A percentile compares a stretch with the other conserved stretches of the same genome.
Conservation (phyloP, 2,113 vertebrate species). For the Tragelaphus strepsiceros region DNA sequence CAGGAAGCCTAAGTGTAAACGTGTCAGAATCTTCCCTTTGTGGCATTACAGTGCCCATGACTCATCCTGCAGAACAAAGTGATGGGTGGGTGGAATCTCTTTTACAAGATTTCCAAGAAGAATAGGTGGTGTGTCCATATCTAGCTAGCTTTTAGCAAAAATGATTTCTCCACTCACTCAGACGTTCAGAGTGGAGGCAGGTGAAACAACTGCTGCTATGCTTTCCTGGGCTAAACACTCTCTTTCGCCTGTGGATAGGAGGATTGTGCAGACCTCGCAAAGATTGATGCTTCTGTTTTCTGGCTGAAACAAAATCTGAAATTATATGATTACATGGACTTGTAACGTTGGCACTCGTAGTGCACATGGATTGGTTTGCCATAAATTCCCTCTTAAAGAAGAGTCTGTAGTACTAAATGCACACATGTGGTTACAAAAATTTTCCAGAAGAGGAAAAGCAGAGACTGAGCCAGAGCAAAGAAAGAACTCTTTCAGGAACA, state of each 20-base stretch:
- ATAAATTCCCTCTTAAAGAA: conserved; percentile 70
- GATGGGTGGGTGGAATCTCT: conserved; percentile 69
- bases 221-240: neutral
- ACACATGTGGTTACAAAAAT: conserved; percentile 62
- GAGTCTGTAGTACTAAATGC: conserved; percentile 52
- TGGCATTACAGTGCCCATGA: conserved; percentile 42
- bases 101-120: conserved; percentile 60
- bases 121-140: conserved; percentile 31
- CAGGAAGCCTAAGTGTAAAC: neutral
- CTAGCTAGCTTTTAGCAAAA: conserved; percentile 28
- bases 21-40: conserved; percentile 40
- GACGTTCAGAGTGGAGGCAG: neutral
- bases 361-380: conserved; percentile 61
- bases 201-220: neutral
- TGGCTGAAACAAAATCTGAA: conserved; percentile 50
- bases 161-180: neutral
- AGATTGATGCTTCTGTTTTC: conserved; percentile 28
- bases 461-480: conserved; percentile 53
- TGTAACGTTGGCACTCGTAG: conserved; percentile 25
- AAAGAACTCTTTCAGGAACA: conserved; percentile 52
- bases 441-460: conserved; percentile 66
- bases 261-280: neutral
- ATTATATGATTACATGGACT: conserved; percentile 48
- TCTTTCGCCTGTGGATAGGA: neutral
- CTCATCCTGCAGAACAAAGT: conserved; percentile 67